A percentile compares a stretch with the other conserved stretches of the same genome.
Evolutionary conservation across 35 echinoderm and acorn worm species (phyloP).

Genomic region (Acanthaster planci): DNA sequence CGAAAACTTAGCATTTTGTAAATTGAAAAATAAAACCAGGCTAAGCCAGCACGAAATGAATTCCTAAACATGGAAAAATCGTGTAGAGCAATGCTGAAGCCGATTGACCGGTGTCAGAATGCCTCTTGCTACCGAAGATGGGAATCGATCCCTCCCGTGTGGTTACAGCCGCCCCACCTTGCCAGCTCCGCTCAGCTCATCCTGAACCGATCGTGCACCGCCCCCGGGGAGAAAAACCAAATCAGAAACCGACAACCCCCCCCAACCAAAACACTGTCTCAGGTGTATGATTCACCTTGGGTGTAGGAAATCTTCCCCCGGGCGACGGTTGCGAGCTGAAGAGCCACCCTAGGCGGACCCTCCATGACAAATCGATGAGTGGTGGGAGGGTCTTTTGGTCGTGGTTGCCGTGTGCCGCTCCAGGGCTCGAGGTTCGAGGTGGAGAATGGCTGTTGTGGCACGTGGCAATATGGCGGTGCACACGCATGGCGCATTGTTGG

Average conservation of each 20-base stretch:
- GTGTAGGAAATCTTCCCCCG: neutral
- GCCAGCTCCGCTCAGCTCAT: neutral
- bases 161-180: neutral
- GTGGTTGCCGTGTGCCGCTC: neutral
- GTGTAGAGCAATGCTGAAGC: slow-evolving; percentile 17
- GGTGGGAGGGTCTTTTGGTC: neutral
- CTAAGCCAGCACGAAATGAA: slow-evolving; percentile 8
- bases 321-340: neutral
- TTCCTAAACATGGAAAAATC: slow-evolving; percentile 15
- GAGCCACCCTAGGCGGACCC: slow-evolving; percentile 2
- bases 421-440: neutral
- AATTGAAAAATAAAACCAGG: too few relatives aligned
- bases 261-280: neutral
- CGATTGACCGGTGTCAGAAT: slow-evolving; percentile 13
- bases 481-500: neutral
- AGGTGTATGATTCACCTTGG: slow-evolving; percentile 5
- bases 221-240: neutral
- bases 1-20: too few relatives aligned
- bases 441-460: slow-evolving; percentile 8
- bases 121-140: neutral
- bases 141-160: neutral
- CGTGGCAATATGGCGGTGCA: neutral
- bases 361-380: slow-evolving; percentile 7
- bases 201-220: neutral
- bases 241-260: neutral